Percentiles rank a stretch among this genome's conserved stretches.
These are phyloP conservation scores for Centropus unirufus DNA, from an alignment of 2,113 vertebrate species.

Conservation along the genomic window DNA sequence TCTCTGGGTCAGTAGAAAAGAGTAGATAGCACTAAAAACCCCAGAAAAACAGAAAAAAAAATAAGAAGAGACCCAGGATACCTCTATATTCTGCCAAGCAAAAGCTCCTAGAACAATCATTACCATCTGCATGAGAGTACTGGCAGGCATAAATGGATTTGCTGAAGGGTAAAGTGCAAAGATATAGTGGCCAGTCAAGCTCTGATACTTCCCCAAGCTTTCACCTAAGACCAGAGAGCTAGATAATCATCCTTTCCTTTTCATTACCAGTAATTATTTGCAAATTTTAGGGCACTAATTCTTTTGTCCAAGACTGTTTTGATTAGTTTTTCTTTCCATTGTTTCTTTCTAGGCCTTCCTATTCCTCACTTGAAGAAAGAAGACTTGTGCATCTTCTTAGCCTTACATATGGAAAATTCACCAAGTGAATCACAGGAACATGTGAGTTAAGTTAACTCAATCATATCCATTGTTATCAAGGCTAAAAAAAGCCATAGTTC, in stretches of 20 bases:
- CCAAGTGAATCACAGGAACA: background rate
- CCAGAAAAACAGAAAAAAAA: background rate
- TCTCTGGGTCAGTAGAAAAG: background rate
- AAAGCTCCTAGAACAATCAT: too few species aligned
- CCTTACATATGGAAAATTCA: slow-evolving; percentile 26
- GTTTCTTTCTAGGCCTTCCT: background rate
- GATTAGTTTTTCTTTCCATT: background rate
- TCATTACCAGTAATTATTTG: background rate
- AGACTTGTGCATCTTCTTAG: slow-evolving; percentile 24
- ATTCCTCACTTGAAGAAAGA: background rate
- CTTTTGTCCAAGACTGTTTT: background rate
- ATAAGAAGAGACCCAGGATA: too few species aligned
- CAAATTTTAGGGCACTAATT: background rate
- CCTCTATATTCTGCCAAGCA: too few species aligned
- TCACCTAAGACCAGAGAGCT: background rate
- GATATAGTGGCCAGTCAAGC: too few species aligned
- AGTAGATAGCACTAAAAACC: background rate
- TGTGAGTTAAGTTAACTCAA: background rate
- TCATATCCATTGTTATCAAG: background rate
- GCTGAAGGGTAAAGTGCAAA: too few species aligned
- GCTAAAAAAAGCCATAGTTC: background rate
- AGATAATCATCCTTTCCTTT: background rate
- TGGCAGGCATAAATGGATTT: too few species aligned
- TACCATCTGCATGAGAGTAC: too few species aligned
- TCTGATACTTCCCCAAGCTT: too few species aligned